Evolutionary conservation across 2,888 invertebrate species (phyloP).

Genomic region (Eilema depressum): DNA sequence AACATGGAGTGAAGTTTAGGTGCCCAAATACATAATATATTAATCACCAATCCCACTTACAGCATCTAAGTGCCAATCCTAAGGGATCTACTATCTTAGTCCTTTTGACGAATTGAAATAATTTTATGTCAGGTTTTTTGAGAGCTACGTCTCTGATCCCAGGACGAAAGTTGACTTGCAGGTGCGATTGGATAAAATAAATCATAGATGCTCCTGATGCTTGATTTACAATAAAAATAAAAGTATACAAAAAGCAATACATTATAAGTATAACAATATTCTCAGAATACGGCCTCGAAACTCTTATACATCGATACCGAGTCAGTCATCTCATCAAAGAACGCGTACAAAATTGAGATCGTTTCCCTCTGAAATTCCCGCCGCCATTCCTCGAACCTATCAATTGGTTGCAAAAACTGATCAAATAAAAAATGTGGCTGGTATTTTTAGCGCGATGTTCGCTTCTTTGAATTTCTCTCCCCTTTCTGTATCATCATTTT

Average conservation of each 20-base stretch:
- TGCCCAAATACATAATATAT: too few species aligned
- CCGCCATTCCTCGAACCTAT: conserved; percentile 50
- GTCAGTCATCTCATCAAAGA: conserved; percentile 64
- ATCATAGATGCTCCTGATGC: too few species aligned
- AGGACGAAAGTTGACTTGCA: too few species aligned
- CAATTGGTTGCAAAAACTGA: conserved; percentile 70
- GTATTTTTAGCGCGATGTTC: conserved; percentile 53
- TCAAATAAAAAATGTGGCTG: conserved; percentile 64
- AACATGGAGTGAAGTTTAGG: too few species aligned
- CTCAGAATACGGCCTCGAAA: conserved; percentile 36
- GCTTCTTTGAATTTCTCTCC: conserved; percentile 40
- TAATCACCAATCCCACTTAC: too few species aligned
- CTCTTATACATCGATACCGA: conserved; percentile 49
- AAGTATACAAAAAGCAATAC: not conserved
- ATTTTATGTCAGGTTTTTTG: too few species aligned
- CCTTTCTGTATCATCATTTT: conserved; percentile 43
- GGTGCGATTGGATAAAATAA: too few species aligned
- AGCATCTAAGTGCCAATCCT: too few species aligned
- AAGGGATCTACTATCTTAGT: too few species aligned
- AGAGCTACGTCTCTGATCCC: too few species aligned
- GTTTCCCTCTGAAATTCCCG: conserved; percentile 56
- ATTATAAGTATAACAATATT: too few species aligned
- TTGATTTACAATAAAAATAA: not conserved
- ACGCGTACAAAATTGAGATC: conserved; percentile 69
- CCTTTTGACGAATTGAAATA: too few species aligned